Conservation (phyloP, 37 sponge, comb jelly and placozoan genomes). For the Lycopodina hypogea region DNA sequence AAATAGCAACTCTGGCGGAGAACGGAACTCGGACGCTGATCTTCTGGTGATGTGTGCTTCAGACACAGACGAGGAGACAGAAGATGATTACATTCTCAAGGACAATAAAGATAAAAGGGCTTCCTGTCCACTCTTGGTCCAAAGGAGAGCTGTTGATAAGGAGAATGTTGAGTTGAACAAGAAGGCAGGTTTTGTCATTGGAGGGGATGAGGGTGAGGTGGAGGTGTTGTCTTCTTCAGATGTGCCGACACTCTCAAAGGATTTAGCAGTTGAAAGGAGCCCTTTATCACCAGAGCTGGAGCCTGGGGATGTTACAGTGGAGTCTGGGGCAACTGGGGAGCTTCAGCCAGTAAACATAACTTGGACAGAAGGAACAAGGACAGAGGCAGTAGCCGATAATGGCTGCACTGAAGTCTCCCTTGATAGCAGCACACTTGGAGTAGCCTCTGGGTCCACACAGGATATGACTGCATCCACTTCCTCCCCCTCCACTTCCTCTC, state of each 20-base stretch:
- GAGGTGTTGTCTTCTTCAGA: too few species aligned
- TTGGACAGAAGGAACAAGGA: background rate
- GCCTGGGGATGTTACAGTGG: too few species aligned
- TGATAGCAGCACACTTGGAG: too few species aligned
- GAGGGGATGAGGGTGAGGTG: background rate
- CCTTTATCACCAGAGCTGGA: too few species aligned
- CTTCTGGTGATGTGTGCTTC: background rate
- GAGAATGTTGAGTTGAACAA: background rate
- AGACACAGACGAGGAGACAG: slow-evolving; percentile 3
- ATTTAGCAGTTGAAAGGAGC: too few species aligned
- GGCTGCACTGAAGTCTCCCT: background rate
- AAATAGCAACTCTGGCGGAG: background rate
- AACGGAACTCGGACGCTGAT: background rate
- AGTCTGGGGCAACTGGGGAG: background rate
- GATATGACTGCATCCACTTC: background rate
- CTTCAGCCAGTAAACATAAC: background rate
- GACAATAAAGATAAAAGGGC: background rate
- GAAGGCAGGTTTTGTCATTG: background rate
- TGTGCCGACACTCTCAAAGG: too few species aligned
- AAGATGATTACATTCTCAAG: slow-evolving; percentile 1
- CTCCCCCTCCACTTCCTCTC: background rate
- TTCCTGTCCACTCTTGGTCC: background rate
- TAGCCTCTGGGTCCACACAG: too few species aligned
- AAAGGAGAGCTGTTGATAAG: background rate
- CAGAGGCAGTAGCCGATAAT: background rate